Conservation (phyloP, 2,113 vertebrate species). For the Heliornis fulica region DNA sequence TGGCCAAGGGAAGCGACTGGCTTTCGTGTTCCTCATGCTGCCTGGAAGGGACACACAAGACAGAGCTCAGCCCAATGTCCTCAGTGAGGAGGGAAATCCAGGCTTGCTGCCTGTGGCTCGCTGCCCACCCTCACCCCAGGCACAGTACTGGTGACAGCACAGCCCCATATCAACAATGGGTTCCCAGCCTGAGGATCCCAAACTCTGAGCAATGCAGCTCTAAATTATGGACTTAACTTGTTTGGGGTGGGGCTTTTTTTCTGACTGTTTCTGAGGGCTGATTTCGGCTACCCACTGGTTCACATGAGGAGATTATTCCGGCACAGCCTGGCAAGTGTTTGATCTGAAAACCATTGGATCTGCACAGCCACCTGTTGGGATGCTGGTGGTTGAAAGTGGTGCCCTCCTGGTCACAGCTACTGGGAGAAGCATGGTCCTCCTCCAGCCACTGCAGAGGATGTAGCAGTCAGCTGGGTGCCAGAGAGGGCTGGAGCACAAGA, state of each 20-base stretch:
- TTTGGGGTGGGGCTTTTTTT: no score
- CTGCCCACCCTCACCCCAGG: background rate
- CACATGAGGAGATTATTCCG: background rate
- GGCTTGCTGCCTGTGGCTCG: rapidly evolving
- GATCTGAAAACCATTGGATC: rapidly evolving
- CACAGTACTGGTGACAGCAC: rapidly evolving
- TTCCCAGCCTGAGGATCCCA: background rate
- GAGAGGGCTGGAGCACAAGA: background rate
- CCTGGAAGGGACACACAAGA: background rate
- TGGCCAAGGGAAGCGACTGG: conserved; percentile 48
- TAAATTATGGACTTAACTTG: background rate
- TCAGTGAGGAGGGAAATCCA: rapidly evolving
- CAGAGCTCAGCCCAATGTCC: rapidly evolving
- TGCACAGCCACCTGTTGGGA: background rate
- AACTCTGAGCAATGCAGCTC: background rate
- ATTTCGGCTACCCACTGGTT: background rate
- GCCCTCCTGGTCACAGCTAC: background rate
- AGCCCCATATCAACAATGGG: background rate
- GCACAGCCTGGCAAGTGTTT: background rate
- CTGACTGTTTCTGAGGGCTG: background rate
- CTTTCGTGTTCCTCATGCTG: background rate
- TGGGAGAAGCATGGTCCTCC: background rate
- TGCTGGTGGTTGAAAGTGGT: background rate
- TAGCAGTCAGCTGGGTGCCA: background rate
- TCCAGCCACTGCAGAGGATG: rapidly evolving